Evolutionary conservation across 2,888 invertebrate genomes (phyloP), one percentile per base, ranked within the genome.

Genomic region (Oegoconia quadripuncta): DNA sequence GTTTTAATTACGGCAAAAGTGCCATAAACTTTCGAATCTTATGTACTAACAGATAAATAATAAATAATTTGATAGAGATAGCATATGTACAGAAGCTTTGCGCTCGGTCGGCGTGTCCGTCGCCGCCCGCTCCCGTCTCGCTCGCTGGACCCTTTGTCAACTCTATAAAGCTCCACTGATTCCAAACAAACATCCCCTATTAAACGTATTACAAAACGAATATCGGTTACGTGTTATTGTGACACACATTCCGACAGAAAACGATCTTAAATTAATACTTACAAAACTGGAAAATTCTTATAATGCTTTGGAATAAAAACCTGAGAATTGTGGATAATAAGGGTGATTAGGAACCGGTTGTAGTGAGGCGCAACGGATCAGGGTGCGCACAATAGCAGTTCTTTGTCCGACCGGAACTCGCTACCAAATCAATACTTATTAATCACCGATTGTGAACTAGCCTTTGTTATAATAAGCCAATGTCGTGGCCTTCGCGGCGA

Each of bases 31-130:
- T 52, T 56, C 46, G 44, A 52, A 57, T 48, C 62, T 64, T 77
- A 81, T 42, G 50, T 69, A 72, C 69, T 79, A 78, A 74, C 65
- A 44, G 69, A 75, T 76, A 83, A 83, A 81, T 78, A 86, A 86
- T 87, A 86, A 87, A 84, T 87, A 83, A 72, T 78, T 74, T 77
- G 59, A 60, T 72, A 64, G 51, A 74, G 70, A 78, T 63, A 81
- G 86, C 83, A 69, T 84, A 84, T 87, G 42, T 87, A 87, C 87
- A 87, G 61, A 87, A 86, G 86, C 87, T 73, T 61, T 66, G 66
- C 63, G 75, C 80, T 58, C 61, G 55, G 44, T 45, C 55, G 44
- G 46, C 53, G 50, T 46, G 29, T 46, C 44, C 50, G 52, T 48
- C 45, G 41, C 43, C 47, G 49, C 42, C 37, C 49, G 55, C 60